phyloP scores from a whole-genome alignment of 2,888 invertebrate genomes.

The Pollenia griseotomentosa region DNA sequence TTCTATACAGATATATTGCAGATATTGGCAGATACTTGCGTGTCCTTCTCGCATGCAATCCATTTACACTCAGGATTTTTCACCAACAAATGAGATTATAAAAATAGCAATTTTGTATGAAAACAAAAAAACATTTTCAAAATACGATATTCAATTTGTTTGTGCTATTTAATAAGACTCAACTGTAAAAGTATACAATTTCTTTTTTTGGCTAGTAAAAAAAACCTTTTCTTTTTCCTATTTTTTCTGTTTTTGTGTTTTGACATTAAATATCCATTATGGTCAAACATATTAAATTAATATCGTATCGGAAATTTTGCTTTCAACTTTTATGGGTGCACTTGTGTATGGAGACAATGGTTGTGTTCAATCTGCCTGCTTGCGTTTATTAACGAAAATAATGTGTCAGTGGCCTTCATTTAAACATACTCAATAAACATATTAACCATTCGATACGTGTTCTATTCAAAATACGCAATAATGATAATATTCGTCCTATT shows the following conservation, averaged over 20 bases:
- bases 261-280: constrained; percentile 55
- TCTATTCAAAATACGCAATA: not conserved
- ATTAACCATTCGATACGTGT: constrained; percentile 62
- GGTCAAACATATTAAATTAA: constrained; percentile 44
- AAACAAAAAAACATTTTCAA: too few relatives aligned
- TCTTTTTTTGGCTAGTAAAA: not conserved
- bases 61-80: too few relatives aligned
- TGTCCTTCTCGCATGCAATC: too few relatives aligned
- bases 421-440: constrained; percentile 49
- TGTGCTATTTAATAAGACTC: too few relatives aligned
- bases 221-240: not conserved
- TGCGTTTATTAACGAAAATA: constrained; percentile 19
- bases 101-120: too few relatives aligned
- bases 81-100: too few relatives aligned
- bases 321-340: not conserved
- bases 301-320: constrained; percentile 55
- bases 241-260: not conserved
- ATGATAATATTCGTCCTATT: too few relatives aligned
- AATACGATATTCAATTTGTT: too few relatives aligned
- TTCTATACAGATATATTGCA: too few relatives aligned
- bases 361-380: not conserved
- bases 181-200: too few relatives aligned
- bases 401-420: constrained; percentile 48
- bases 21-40: too few relatives aligned
- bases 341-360: not conserved